Evolutionary conservation across 2,797 vertebrate species (phyloP).

Genomic region (Rachycentron canadum): DNA sequence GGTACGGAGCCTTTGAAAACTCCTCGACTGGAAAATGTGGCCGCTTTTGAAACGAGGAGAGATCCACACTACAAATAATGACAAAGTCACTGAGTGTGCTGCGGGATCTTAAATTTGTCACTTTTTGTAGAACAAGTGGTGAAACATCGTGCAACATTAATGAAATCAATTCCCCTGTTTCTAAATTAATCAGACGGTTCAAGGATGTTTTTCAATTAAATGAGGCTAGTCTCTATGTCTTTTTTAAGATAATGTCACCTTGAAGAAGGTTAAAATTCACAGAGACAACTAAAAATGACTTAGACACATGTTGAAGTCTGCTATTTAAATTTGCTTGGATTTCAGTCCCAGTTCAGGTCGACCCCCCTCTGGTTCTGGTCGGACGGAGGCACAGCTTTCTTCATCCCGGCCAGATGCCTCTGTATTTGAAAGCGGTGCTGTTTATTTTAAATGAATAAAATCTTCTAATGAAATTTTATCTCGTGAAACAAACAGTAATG

Average conservation of each 20-base stretch:
- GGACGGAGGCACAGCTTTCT: neutral
- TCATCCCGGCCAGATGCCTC: neutral
- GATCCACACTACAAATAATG: conserved; percentile 45
- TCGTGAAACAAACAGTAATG: neutral
- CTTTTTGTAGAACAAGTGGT: conserved; percentile 25
- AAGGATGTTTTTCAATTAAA: conserved; percentile 36
- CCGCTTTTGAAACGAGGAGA: conserved; percentile 71
- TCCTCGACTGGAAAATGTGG: conserved; percentile 79
- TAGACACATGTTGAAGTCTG: neutral
- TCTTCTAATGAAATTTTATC: neutral
- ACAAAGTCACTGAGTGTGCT: conserved; percentile 16
- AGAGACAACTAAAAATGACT: neutral
- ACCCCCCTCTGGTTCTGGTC: no score
- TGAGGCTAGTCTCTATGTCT: neutral
- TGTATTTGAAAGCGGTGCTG: neutral
- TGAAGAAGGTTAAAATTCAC: conserved; percentile 27
- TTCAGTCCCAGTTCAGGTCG: neutral
- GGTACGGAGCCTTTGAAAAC: conserved; percentile 77
- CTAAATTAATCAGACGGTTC: conserved; percentile 11
- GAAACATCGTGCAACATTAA: conserved; percentile 31
- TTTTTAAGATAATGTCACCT: conserved; percentile 41
- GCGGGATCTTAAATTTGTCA: neutral
- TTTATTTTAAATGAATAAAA: neutral
- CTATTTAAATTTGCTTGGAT: neutral
- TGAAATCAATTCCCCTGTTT: conserved; percentile 30